A percentile compares a stretch with the other conserved stretches of the same genome.
Evolutionary conservation across 2,113 vertebrate genomes (phyloP).

Genomic region (Falcunculus frontatus): DNA sequence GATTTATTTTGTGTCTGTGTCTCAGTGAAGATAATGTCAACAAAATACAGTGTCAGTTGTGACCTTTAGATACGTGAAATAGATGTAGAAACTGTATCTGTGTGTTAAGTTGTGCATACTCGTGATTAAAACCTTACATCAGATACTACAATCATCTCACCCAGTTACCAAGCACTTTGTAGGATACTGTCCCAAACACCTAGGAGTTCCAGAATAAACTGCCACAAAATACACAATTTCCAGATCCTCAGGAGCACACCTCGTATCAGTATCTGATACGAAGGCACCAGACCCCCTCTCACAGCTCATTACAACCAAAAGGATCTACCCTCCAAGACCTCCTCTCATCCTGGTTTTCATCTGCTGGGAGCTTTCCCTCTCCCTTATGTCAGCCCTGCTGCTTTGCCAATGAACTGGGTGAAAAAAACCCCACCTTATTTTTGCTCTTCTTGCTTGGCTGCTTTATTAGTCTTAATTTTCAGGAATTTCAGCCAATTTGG

Average conservation of each 20-base stretch:
- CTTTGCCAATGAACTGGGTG: neutral
- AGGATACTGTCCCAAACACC: neutral
- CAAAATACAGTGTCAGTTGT: neutral
- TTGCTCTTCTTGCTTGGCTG: neutral
- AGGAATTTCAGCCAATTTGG: neutral
- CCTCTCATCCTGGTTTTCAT: neutral
- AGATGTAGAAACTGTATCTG: neutral
- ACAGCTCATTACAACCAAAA: neutral
- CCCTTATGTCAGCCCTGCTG: neutral
- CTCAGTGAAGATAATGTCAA: neutral
- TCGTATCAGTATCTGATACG: neutral
- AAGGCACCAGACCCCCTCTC: neutral
- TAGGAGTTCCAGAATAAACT: neutral
- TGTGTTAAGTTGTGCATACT: neutral
- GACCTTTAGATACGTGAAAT: neutral
- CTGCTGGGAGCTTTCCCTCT: neutral
- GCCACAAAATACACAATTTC: neutral
- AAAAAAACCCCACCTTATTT: neutral
- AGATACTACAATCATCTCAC: neutral
- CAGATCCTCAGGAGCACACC: neutral
- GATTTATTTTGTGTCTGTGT: neutral
- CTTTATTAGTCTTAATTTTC: neutral
- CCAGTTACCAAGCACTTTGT: fast-evolving
- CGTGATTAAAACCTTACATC: neutral
- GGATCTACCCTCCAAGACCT: neutral